phyloP scores from a whole-genome alignment of 2,113 vertebrate species.

The Perccottus glenii region DNA sequence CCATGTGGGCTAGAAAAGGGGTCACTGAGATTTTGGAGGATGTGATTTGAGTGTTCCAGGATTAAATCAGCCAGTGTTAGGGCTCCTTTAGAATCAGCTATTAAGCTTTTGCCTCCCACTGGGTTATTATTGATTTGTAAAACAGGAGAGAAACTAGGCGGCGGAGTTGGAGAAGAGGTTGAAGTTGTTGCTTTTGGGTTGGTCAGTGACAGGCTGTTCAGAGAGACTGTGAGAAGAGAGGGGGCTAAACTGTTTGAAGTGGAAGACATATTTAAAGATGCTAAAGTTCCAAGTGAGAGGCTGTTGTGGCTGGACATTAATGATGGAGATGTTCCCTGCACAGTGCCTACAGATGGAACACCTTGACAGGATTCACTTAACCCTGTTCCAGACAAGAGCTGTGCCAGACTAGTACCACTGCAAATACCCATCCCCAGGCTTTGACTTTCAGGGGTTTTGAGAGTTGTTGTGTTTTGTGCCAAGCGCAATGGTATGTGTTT shows the following conservation, averaged over 20 bases:
- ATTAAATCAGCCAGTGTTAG: conserved; percentile 87
- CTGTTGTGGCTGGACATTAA: conserved; percentile 26
- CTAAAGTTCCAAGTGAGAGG: conserved; percentile 57
- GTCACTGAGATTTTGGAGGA: conserved; percentile 57
- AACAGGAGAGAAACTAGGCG: conserved; percentile 69
- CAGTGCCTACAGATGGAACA: conserved; percentile 23
- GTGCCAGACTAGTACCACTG: conserved; percentile 54
- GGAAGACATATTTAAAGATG: conserved; percentile 43
- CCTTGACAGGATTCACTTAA: conserved; percentile 41
- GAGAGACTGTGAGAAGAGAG: conserved; percentile 68
- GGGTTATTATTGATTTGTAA: conserved; percentile 56
- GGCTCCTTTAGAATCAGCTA: conserved; percentile 60
- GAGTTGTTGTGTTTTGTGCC: conserved; percentile 49
- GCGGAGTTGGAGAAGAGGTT: conserved; percentile 48
- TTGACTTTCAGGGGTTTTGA: conserved; percentile 20
- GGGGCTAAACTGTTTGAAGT: conserved; percentile 22
- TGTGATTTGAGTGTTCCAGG: conserved; percentile 82
- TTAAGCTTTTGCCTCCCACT: conserved; percentile 41
- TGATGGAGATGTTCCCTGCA: conserved; percentile 33
- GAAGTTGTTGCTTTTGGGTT: conserved; percentile 34
- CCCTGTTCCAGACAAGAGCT: conserved; percentile 71
- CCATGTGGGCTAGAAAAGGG: conserved; percentile 70
- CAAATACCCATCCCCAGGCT: conserved; percentile 6
- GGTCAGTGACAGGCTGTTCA: conserved; percentile 76
- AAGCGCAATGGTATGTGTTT: conserved; percentile 45